Evolutionary conservation across 2,113 vertebrate species (phyloP).

Genomic region (Neogale vison): DNA sequence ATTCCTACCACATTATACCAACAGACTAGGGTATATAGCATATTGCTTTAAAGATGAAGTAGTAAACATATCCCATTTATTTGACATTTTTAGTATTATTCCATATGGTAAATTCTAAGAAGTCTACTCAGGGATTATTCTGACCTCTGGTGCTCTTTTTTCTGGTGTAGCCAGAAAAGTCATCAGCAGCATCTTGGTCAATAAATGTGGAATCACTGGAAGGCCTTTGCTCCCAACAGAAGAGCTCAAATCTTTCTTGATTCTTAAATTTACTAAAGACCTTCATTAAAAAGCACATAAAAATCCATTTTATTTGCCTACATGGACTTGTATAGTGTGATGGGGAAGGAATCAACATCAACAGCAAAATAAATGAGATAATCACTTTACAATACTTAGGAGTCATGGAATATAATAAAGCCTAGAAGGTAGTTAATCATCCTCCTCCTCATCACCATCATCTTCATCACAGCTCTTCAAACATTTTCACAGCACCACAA

Average conservation of each 20-base stretch:
- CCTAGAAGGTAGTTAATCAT: not conserved
- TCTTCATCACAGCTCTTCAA: not conserved
- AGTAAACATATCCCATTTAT: not conserved
- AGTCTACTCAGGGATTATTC: not conserved
- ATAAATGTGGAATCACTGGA: not conserved
- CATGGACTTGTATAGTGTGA: not conserved
- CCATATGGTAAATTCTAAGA: not conserved
- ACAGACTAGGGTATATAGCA: not conserved
- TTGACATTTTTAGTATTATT: not conserved
- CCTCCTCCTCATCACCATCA: no score
- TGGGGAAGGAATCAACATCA: not conserved
- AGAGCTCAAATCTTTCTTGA: not conserved
- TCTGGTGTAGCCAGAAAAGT: not conserved
- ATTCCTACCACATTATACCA: not conserved
- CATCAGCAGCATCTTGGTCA: not conserved
- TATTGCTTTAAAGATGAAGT: not conserved
- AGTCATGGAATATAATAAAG: not conserved
- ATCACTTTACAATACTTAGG: not conserved
- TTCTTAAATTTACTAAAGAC: constrained; percentile 6
- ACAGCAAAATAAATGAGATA: not conserved
- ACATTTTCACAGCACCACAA: not conserved
- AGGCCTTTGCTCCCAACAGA: not conserved
- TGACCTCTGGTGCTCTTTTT: not conserved
- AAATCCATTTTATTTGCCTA: not conserved
- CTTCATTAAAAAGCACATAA: not conserved